Conservation (phyloP, 2,888 invertebrate species). For the Nasonovia ribisnigri region DNA sequence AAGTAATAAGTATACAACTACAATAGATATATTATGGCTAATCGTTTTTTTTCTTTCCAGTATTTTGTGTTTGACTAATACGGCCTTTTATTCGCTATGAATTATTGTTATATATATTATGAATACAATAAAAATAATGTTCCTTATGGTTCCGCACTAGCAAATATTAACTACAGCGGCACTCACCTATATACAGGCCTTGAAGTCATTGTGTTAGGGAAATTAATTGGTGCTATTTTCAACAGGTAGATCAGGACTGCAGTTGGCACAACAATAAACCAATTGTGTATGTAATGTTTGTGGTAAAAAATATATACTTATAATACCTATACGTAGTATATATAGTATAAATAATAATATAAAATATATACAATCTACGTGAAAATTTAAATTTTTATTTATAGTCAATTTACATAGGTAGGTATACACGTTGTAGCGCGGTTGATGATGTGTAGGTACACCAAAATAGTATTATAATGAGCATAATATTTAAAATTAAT, state of each 20-base stretch:
- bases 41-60: constrained; percentile 36
- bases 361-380: neutral
- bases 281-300: constrained; percentile 33
- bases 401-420: neutral
- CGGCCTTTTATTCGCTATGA: constrained; percentile 34
- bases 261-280: constrained; percentile 55
- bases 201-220: constrained; percentile 58
- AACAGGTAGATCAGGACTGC: constrained; percentile 59
- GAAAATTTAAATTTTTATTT: constrained; percentile 29
- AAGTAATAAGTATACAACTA: neutral
- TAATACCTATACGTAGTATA: neutral
- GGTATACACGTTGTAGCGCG: neutral
- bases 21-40: neutral
- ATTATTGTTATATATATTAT: neutral
- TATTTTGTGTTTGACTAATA: constrained; percentile 38
- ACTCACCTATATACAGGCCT: constrained; percentile 54
- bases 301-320: neutral
- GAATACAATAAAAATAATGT: constrained; percentile 48
- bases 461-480: constrained; percentile 56
- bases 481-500: neutral
- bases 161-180: constrained; percentile 41
- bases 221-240: constrained; percentile 64
- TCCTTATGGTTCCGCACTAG: constrained; percentile 58
- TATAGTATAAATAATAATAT: neutral
- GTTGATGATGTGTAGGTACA: neutral